phyloP scores from a whole-genome alignment of 2,888 invertebrate genomes.

The Callinectes sapidus region DNA sequence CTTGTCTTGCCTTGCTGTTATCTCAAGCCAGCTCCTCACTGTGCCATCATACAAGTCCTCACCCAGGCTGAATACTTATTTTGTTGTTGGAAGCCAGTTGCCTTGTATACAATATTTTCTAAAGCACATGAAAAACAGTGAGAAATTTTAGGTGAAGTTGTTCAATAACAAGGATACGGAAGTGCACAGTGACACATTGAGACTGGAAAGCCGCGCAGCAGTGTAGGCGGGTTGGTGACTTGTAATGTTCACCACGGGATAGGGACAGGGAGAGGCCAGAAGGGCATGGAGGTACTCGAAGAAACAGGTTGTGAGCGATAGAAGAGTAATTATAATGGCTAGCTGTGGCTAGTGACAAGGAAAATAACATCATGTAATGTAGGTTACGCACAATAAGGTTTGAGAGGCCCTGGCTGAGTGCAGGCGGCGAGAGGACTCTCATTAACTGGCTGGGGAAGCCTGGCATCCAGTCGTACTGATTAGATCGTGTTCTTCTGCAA shows the following conservation, averaged over 20 bases:
- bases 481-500: constrained; percentile 2
- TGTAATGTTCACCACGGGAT: neutral
- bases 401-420: neutral
- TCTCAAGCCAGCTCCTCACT: neutral
- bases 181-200: neutral
- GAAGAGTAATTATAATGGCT: neutral
- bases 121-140: neutral
- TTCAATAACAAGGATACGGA: neutral
- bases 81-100: neutral
- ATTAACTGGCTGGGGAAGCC: neutral
- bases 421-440: neutral
- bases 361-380: neutral
- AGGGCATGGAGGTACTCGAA: neutral
- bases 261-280: neutral
- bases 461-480: neutral
- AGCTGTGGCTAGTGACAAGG: neutral
- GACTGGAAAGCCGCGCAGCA: neutral
- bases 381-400: neutral
- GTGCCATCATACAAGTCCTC: neutral
- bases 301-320: neutral
- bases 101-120: neutral
- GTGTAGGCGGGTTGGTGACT: neutral
- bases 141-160: neutral
- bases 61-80: neutral
- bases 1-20: neutral